Percentiles rank a stretch among this genome's conserved stretches.
Evolutionary conservation across 2,888 invertebrate species (phyloP).

Genomic region (Chymomyza caudatula): DNA sequence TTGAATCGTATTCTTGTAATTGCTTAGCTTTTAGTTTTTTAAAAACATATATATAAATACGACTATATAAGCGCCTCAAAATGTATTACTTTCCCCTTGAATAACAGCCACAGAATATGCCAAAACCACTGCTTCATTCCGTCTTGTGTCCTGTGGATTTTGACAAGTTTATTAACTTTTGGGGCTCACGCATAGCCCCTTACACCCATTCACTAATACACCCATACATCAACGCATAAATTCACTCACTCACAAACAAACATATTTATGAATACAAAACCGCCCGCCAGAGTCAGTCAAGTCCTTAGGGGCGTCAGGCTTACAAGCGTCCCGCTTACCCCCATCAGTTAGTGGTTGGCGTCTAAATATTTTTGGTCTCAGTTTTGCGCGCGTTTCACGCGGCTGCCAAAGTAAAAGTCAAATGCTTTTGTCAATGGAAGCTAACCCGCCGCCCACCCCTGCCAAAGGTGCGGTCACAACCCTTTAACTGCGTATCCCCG

Average conservation of each 20-base stretch:
- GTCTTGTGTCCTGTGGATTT: conserved; percentile 36
- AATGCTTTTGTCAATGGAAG: conserved; percentile 71
- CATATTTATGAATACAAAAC: conserved; percentile 39
- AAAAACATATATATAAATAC: too few relatives aligned
- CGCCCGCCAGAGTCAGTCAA: conserved; percentile 1
- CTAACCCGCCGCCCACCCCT: conserved; percentile 3
- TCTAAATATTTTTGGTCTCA: conserved; percentile 73
- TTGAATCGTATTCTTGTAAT: too few relatives aligned
- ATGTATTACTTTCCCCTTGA: too few relatives aligned
- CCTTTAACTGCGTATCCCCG: conserved; percentile 57
- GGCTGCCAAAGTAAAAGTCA: conserved; percentile 46
- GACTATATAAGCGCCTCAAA: too few relatives aligned
- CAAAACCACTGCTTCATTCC: conserved; percentile 36
- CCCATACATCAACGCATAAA: not conserved
- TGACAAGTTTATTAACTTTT: conserved; percentile 70
- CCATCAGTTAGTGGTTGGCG: conserved; percentile 18
- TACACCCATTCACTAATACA: conserved; percentile 10
- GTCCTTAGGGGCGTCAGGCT: conserved; percentile 32
- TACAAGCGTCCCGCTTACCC: too few relatives aligned
- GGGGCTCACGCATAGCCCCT: conserved; percentile 29
- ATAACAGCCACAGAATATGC: too few relatives aligned
- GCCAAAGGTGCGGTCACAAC: conserved; percentile 59
- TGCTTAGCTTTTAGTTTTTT: too few relatives aligned
- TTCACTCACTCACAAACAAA: conserved; percentile 12
- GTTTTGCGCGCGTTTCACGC: conserved; percentile 60